These are phyloP conservation scores for Buceros bicornis DNA, from an alignment of 2,797 vertebrate species.

Conservation along the genomic window DNA sequence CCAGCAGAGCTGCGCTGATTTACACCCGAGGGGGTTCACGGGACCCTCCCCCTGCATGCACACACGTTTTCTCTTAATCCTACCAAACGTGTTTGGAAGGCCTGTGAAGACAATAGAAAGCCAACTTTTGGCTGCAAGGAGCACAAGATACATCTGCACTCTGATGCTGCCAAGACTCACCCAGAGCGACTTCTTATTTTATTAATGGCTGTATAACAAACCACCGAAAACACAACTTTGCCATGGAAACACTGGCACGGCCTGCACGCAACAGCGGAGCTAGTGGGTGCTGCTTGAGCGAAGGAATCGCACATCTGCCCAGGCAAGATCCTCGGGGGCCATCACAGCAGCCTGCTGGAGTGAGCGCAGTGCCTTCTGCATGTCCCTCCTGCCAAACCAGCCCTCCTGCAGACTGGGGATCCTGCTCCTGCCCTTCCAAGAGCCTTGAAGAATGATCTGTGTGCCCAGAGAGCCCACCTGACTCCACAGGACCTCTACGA, in stretches of 20 bases:
- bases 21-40: not conserved
- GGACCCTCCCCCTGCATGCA: not conserved
- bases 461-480: not conserved
- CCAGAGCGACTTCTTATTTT: not conserved
- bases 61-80: conserved; percentile 32
- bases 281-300: not conserved
- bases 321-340: not conserved
- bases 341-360: not conserved
- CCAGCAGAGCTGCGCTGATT: not conserved
- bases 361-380: not conserved
- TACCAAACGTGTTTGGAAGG: conserved; percentile 2
- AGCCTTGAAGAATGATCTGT: not conserved
- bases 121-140: conserved; percentile 33
- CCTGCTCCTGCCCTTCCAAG: not conserved
- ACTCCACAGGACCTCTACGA: not conserved
- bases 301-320: not conserved
- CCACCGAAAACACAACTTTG: conserved; percentile 30
- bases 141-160: conserved; percentile 41
- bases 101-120: conserved; percentile 17
- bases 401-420: not conserved
- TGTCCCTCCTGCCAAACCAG: not conserved
- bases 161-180: conserved; percentile 53
- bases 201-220: conserved; percentile 46
- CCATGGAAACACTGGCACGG: conserved; percentile 43
- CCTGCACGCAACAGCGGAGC: not conserved